Base-by-base conservation (phyloP, 2,797 vertebrate species). In the Pelobates cultripes region DNA sequence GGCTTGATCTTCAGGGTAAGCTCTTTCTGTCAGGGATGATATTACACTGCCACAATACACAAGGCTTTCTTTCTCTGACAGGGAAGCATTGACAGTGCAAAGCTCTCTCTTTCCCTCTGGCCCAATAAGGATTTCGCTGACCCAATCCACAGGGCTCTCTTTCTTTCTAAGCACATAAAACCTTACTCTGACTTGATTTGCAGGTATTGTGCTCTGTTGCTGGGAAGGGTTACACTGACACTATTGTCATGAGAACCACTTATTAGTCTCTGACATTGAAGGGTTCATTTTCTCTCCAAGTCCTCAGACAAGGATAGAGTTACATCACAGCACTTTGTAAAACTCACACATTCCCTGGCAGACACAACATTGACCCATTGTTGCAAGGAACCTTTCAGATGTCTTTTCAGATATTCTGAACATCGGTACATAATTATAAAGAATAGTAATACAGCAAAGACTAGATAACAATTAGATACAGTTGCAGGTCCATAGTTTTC, bases 31-130 rank as follows among this genome's bases (percentile, higher is more conserved):
- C n/a, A 40, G 17, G n/a, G 17, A 64, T 64, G 61, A 64, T 12
- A 7, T 64, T 64, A 64, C 61, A n/a, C 57, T 61, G 57, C 57
- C 14, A n/a, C 10, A 64, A 40, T 64, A 64, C 61, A 64, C 61
- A 64, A 64, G 61, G 61, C 61, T 64, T n/a, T 64, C 61, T 64
- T 64, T 64, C 61, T 64, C 55, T 64, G 61, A n/a, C 61, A 64
- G 61, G 17, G 61, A 40, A 64, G 28, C n/a, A n/a, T 64, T 64
- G n/a, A 64, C 12, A 64, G n/a, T 64, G 61, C 61, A 28, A 64
- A 64, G 17, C 61, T 40, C 61, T 64, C 28, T 64, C 61, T 40
- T 64, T 64, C 28, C 14, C 61, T 64, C n/a, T 64, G 61, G 17
- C n/a, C 17, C 5, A 64, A 64, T 40, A 64, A 64, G 61, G 61